These are phyloP conservation scores for Coturnix japonica DNA, from an alignment of 2,113 vertebrate genomes.

Conservation along the genomic window DNA sequence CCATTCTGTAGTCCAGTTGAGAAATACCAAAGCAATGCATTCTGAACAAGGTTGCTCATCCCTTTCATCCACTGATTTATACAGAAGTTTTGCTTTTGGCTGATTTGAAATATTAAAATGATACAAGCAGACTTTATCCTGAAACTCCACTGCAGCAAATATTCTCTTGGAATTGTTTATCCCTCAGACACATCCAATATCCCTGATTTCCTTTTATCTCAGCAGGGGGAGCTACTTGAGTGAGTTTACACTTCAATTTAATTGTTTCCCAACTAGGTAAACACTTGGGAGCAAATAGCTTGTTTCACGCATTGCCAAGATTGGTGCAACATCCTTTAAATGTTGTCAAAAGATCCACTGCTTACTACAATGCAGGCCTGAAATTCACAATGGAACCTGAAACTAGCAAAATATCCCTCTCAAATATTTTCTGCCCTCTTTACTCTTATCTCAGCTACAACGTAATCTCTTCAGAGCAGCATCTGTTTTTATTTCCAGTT, in stretches of 20 bases:
- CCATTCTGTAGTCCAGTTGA: neutral
- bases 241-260: neutral
- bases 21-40: neutral
- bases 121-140: neutral
- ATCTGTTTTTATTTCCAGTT: neutral
- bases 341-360: neutral
- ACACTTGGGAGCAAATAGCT: neutral
- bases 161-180: neutral
- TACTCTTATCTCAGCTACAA: neutral
- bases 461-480: neutral
- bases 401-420: neutral
- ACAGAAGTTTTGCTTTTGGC: neutral
- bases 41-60: neutral
- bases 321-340: neutral
- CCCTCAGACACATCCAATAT: neutral
- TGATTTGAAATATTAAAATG: neutral
- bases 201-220: neutral
- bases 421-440: neutral
- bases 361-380: neutral
- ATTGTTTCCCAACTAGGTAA: neutral
- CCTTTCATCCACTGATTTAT: neutral
- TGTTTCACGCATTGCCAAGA: neutral
- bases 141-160: neutral
- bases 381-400: neutral
- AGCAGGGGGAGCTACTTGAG: neutral